phyloP scores from a whole-genome alignment of 2,888 invertebrate species.

The Mythimna pallens region DNA sequence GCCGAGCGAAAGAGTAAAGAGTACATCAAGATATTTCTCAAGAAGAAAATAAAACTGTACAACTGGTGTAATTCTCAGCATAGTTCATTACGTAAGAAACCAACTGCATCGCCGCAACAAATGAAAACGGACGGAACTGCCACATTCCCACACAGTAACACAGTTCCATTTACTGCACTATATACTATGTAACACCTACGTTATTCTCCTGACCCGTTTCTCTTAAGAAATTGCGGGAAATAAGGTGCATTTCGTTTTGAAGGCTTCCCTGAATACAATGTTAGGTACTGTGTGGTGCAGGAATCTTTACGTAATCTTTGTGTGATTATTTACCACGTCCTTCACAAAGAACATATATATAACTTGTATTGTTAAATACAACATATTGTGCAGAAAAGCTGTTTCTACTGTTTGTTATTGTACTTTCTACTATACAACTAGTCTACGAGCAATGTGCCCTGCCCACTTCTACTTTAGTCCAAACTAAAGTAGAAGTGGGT shows the following conservation, averaged over 20 bases:
- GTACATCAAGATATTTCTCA: not conserved
- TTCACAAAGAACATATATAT: not conserved
- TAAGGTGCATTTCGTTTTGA: slow-evolving; percentile 38
- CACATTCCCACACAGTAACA: slow-evolving; percentile 10
- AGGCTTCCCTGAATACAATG: slow-evolving; percentile 20
- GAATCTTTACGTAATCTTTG: slow-evolving; percentile 25
- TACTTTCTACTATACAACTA: not conserved
- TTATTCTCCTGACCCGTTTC: slow-evolving; percentile 46
- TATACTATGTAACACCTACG: slow-evolving; percentile 22
- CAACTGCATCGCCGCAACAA: slow-evolving; percentile 28
- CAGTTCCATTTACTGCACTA: slow-evolving; percentile 21
- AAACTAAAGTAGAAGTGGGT: too few relatives aligned
- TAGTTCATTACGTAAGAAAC: slow-evolving; percentile 16
- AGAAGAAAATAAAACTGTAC: not conserved
- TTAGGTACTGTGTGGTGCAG: slow-evolving; percentile 9
- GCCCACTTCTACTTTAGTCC: too few relatives aligned
- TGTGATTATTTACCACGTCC: slow-evolving; percentile 8
- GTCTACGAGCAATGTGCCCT: too few relatives aligned
- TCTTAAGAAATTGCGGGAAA: slow-evolving; percentile 37
- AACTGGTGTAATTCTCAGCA: slow-evolving; percentile 4
- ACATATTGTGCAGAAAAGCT: slow-evolving; percentile 3
- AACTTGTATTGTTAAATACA: slow-evolving; percentile 10
- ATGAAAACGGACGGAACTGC: slow-evolving; percentile 27
- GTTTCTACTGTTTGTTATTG: not conserved
- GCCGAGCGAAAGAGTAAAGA: too few relatives aligned